A percentile compares a stretch with the other conserved stretches of the same genome.
These are phyloP conservation scores for Nilaparvata lugens DNA, from an alignment of 1,140 invertebrate genomes.

Conservation along the genomic window DNA sequence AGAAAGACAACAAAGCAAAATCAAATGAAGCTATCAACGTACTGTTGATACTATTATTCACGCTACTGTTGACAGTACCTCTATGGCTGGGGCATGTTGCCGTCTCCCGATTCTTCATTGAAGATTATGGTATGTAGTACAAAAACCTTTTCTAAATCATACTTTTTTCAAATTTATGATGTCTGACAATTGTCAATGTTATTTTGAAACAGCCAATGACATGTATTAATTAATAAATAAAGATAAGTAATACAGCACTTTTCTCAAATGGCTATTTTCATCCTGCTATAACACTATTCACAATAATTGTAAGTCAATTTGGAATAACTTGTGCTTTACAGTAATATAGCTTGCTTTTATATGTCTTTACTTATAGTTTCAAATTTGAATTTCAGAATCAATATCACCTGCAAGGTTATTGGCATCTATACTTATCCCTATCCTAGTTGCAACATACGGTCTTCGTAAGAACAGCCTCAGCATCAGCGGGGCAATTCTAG, in stretches of 20 bases:
- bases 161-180: no score
- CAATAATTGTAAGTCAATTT: no score
- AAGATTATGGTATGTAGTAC: background rate
- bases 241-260: no score
- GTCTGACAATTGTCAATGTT: no score
- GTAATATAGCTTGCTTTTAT: no score
- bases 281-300: no score
- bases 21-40: background rate
- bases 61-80: background rate
- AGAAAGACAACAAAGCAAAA: no score
- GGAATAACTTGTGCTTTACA: no score
- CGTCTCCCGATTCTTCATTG: constrained; percentile 2
- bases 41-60: constrained; percentile 7
- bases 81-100: background rate
- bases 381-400: constrained; percentile 42
- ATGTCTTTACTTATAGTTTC: no score
- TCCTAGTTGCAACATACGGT: constrained; percentile 56
- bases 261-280: no score
- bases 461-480: constrained; percentile 55
- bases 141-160: constrained; percentile 21
- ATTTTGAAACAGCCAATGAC: no score
- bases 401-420: constrained; percentile 68
- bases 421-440: constrained; percentile 52
- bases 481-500: constrained; percentile 58
- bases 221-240: no score